phyloP scores from a whole-genome alignment of 2,797 vertebrate species.

The Gymnoscopelus braueri region DNA sequence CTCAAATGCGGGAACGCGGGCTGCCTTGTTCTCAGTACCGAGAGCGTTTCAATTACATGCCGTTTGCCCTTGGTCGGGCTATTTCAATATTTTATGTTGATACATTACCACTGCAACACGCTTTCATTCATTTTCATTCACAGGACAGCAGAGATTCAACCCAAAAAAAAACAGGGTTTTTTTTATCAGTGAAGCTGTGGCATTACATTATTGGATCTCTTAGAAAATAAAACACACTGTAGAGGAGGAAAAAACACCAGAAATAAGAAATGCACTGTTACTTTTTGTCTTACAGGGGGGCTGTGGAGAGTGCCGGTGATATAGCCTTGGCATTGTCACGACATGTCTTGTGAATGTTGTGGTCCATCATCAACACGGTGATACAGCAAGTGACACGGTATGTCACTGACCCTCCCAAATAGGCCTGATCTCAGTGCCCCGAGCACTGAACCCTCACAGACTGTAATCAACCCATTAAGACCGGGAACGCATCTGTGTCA shows the following conservation, averaged over 20 bases:
- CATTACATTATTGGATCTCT: constrained; percentile 72
- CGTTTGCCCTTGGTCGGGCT: constrained; percentile 79
- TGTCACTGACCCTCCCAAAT: no score
- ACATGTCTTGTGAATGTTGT: constrained; percentile 73
- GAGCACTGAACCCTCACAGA: no score
- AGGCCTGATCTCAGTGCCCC: no score
- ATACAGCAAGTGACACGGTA: constrained; percentile 44
- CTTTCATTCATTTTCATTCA: constrained; percentile 77
- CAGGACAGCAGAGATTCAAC: constrained; percentile 62
- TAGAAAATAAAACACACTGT: constrained; percentile 72
- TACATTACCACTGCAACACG: constrained; percentile 76
- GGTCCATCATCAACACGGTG: constrained; percentile 54
- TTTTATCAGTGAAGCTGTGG: constrained; percentile 67
- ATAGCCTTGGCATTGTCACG: constrained; percentile 53
- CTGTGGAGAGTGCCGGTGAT: constrained; percentile 52
- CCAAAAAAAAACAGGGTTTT: constrained; percentile 67
- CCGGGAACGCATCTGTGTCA: no score
- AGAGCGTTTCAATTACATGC: constrained; percentile 82
- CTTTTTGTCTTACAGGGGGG: constrained; percentile 67
- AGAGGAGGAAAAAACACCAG: constrained; percentile 66
- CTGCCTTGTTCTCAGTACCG: constrained; percentile 76
- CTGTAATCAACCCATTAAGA: no score
- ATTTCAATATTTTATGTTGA: constrained; percentile 85
- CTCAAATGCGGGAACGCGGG: constrained; percentile 71
- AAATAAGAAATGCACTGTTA: constrained; percentile 76